phyloP scores from a whole-genome alignment of 2,113 vertebrate genomes.

The Microtus ochrogaster region DNA sequence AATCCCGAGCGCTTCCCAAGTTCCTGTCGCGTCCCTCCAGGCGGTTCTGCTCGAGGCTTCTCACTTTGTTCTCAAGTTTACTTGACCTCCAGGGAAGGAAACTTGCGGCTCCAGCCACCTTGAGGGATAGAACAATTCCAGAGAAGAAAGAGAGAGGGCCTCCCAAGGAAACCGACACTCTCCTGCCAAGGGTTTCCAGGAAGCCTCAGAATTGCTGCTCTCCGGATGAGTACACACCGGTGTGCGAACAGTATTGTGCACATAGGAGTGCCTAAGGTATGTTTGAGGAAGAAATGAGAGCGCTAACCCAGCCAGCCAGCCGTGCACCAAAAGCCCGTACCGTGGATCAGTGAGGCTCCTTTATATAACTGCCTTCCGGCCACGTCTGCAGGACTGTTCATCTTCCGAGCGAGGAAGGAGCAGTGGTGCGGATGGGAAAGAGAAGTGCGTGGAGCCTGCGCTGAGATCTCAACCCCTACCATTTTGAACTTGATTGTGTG shows the following conservation, averaged over 20 bases:
- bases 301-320: not conserved
- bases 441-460: not conserved
- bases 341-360: not conserved
- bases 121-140: conserved; percentile 6
- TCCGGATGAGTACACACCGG: not conserved
- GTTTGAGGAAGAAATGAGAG: not conserved
- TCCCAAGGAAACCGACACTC: not conserved
- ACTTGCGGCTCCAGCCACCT: not conserved
- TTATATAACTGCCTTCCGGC: conserved; percentile 49
- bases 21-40: conserved; percentile 44
- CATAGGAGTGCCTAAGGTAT: not conserved
- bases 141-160: conserved; percentile 7
- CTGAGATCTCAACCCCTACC: not conserved
- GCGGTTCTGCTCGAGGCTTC: not conserved
- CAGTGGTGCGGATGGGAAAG: not conserved
- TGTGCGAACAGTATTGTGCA: conserved; percentile 16
- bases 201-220: conserved; percentile 29
- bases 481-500: conserved; percentile 12
- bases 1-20: not conserved
- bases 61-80: not conserved
- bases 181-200: not conserved
- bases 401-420: not conserved
- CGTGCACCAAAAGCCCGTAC: not conserved
- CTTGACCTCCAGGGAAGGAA: conserved; percentile 18
- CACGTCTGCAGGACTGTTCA: not conserved